Evolutionary conservation across 2,888 invertebrate species (phyloP).

Genomic region (Philaethria dido): DNA sequence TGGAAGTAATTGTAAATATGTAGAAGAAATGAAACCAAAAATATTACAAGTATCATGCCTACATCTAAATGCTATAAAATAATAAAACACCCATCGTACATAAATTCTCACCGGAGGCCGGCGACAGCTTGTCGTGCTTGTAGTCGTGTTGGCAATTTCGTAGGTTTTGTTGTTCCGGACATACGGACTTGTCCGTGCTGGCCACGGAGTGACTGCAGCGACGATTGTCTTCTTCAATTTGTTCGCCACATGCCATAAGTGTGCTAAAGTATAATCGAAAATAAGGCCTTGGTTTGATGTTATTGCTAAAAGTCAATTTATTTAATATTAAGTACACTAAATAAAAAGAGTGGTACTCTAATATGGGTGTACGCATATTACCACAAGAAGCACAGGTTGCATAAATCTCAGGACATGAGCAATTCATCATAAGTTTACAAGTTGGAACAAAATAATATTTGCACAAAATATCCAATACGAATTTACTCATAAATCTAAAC

Average conservation of each 20-base stretch:
- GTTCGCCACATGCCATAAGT: constrained; percentile 67
- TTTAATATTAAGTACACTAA: too few species aligned
- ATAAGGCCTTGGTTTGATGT: background rate
- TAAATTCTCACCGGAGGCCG: constrained; percentile 77
- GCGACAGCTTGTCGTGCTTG: constrained; percentile 82
- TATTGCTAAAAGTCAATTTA: too few species aligned
- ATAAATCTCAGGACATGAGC: too few species aligned
- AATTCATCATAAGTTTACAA: too few species aligned
- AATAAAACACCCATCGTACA: constrained; percentile 46
- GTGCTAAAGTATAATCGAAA: constrained; percentile 54
- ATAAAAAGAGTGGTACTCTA: too few species aligned
- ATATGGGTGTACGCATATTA: too few species aligned
- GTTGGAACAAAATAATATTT: too few species aligned
- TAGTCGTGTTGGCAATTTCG: constrained; percentile 88
- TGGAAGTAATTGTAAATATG: too few species aligned
- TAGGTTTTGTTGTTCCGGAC: constrained; percentile 86
- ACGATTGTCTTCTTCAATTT: constrained; percentile 66
- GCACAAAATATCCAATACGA: too few species aligned
- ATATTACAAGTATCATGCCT: background rate
- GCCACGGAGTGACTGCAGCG: constrained; percentile 78
- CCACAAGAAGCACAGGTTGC: too few species aligned
- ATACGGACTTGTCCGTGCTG: constrained; percentile 85
- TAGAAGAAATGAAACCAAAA: background rate
- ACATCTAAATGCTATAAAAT: constrained; percentile 18
- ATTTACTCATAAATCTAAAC: too few species aligned